Evolutionary conservation across 2,113 vertebrate species (phyloP).

Genomic region (Ophthalmolycus amberensis): DNA sequence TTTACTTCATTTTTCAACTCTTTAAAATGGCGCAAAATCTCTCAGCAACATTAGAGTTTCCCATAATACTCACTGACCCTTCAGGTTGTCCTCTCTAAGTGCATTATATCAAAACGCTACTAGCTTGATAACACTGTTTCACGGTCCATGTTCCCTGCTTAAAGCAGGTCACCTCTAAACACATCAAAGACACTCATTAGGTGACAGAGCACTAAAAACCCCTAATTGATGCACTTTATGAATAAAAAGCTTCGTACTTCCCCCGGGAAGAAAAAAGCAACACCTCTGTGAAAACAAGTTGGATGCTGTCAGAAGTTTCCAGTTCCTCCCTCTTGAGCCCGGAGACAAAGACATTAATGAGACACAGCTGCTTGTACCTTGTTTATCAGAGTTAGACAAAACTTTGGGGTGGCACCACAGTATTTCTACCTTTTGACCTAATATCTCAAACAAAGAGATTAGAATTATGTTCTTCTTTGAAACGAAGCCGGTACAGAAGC

Average conservation of each 20-base stretch:
- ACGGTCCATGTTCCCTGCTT: not conserved
- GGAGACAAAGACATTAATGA: conserved; percentile 40
- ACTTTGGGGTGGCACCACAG: not conserved
- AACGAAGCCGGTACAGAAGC: conserved; percentile 7
- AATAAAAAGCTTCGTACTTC: conserved; percentile 12
- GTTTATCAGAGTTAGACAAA: conserved; percentile 39
- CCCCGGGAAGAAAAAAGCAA: conserved; percentile 9
- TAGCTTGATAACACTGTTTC: not conserved
- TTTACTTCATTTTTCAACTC: conserved; percentile 14
- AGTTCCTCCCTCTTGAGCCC: conserved; percentile 16
- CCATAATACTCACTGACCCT: conserved; percentile 10
- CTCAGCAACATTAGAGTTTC: not conserved
- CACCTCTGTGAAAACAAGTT: conserved; percentile 12
- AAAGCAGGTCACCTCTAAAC: conserved; percentile 25
- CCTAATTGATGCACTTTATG: conserved; percentile 9
- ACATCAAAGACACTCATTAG: conserved; percentile 50
- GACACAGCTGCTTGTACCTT: conserved; percentile 30
- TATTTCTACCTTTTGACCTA: conserved; percentile 15
- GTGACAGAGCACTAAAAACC: conserved; percentile 18
- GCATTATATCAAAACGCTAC: not conserved
- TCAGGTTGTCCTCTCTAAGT: not conserved
- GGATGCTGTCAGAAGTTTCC: conserved; percentile 24
- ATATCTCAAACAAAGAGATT: conserved; percentile 4
- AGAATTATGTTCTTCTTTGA: not conserved
- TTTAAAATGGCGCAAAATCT: conserved; percentile 8